phyloP scores from a whole-genome alignment of 1,140 invertebrate genomes.

The Polypedilum vanderplanki region DNA sequence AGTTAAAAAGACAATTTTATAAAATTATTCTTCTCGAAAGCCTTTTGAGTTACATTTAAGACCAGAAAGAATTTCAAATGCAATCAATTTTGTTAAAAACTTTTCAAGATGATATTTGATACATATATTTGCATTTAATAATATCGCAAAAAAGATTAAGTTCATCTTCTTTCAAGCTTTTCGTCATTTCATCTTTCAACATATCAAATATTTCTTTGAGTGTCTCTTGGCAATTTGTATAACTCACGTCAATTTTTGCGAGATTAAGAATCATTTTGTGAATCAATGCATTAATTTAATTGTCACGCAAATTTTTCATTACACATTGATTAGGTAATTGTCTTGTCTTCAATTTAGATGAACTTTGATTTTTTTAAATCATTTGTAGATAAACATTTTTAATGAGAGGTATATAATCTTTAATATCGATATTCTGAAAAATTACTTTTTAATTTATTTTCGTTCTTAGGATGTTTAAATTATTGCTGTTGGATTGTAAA shows the following conservation, averaged over 20 bases:
- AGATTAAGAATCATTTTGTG: not conserved
- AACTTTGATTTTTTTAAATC: not conserved
- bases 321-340: not conserved
- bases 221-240: not conserved
- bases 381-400: not conserved
- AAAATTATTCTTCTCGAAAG: not conserved
- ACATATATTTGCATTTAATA: not conserved
- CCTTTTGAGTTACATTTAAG: not conserved
- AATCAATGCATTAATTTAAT: not conserved
- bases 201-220: not conserved
- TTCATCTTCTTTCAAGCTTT: not conserved
- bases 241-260: not conserved
- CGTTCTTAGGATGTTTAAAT: not conserved
- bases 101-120: not conserved
- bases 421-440: not conserved
- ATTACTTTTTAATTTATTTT: not conserved
- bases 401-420: not conserved
- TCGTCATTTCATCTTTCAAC: not conserved
- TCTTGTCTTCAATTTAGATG: not conserved
- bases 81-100: not conserved
- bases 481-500: not conserved
- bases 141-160: too few species aligned
- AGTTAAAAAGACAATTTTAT: not conserved
- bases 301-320: not conserved
- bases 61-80: not conserved